These are phyloP conservation scores for Nixonia krombeini DNA, from an alignment of 1,140 invertebrate species.

Conservation along the genomic window DNA sequence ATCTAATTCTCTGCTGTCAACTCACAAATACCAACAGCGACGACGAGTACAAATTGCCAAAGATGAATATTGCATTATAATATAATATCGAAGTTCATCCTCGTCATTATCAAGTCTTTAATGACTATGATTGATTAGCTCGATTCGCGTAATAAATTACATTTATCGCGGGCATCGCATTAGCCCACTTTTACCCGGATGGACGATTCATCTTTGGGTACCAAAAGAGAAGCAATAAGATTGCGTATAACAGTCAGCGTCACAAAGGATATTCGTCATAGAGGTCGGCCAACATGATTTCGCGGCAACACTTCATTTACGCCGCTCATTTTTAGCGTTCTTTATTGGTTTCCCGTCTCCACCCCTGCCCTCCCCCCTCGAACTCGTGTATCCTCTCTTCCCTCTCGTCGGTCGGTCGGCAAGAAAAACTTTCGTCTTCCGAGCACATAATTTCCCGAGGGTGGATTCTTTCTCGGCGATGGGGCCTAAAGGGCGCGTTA, in stretches of 20 bases:
- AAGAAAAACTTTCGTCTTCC: conserved; percentile 24
- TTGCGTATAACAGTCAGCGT: too few species aligned
- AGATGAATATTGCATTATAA: conserved; percentile 48
- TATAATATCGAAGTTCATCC: conserved; percentile 29
- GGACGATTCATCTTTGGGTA: neutral
- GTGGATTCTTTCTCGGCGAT: conserved; percentile 57
- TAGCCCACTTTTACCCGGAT: too few species aligned
- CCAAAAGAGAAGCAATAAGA: too few species aligned
- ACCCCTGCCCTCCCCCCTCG: neutral
- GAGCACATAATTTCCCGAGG: conserved; percentile 62
- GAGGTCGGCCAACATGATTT: too few species aligned
- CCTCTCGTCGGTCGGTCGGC: neutral
- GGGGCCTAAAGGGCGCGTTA: conserved; percentile 59
- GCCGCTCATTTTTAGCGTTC: neutral
- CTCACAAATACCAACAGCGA: conserved; percentile 42
- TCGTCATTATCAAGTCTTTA: conserved; percentile 11
- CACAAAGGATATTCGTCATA: too few species aligned
- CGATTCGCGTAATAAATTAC: conserved; percentile 1
- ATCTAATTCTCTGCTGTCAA: conserved; percentile 48
- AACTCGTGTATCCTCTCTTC: neutral
- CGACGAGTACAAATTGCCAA: conserved; percentile 37
- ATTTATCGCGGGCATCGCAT: neutral
- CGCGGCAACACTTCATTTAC: conserved; percentile 34
- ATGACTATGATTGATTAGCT: conserved; percentile 2
- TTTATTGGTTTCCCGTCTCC: conserved; percentile 10